These are phyloP conservation scores for Ptyas mucosa DNA, from an alignment of 2,113 vertebrate genomes.

Conservation along the genomic window DNA sequence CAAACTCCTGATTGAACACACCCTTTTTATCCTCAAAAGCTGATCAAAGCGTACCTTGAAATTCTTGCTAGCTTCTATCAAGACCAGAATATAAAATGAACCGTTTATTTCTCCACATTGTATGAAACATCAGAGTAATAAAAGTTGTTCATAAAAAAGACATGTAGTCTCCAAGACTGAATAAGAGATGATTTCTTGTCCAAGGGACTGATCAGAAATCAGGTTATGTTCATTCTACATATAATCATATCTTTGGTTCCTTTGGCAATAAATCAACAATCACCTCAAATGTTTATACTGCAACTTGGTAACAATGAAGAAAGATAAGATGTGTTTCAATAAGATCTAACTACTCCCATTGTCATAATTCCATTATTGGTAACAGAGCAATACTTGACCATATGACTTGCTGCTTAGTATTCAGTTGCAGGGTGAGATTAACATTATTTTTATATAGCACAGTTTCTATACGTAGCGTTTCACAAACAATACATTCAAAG, in stretches of 20 bases:
- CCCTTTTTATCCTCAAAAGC: not conserved
- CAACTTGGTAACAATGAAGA: not conserved
- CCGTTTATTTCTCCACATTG: not conserved
- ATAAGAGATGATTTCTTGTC: not conserved
- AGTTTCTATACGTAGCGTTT: not conserved
- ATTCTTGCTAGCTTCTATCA: not conserved
- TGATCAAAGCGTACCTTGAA: not conserved
- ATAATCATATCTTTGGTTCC: not conserved
- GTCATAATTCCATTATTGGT: not conserved
- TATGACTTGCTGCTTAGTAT: not conserved
- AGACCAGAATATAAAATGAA: not conserved
- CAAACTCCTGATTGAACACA: not conserved
- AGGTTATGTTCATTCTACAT: not conserved
- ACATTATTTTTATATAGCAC: not conserved
- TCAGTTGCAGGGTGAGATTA: not conserved
- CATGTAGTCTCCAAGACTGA: not conserved
- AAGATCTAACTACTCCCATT: not conserved
- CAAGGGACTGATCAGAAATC: not conserved
- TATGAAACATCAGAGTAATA: not conserved
- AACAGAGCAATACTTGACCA: not conserved
- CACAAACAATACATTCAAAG: not conserved
- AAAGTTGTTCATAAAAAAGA: not conserved
- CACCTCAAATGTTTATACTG: not conserved
- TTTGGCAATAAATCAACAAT: not conserved
- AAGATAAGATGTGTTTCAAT: not conserved